Percentiles rank a stretch among this genome's conserved stretches.
Evolutionary conservation across 64 coral and sea anemone genomes (phyloP).

Genomic region (Stichodactyla helianthus): DNA sequence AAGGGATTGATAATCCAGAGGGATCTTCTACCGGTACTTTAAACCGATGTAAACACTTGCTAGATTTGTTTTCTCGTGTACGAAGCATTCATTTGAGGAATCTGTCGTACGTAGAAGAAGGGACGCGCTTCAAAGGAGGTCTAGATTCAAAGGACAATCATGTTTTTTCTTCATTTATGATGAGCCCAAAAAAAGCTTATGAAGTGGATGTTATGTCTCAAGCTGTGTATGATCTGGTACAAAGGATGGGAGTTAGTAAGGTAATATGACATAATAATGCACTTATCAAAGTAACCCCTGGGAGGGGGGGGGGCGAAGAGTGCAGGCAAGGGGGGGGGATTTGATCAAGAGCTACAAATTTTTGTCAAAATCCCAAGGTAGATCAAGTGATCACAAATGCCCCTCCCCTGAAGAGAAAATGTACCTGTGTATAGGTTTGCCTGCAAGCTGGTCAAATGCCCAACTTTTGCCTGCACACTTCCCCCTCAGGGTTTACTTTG

Average conservation of each 20-base stretch:
- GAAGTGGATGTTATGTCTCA: slow-evolving; percentile 54
- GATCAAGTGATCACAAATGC: too few species aligned
- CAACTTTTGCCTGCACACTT: too few species aligned
- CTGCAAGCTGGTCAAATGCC: too few species aligned
- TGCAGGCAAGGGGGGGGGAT: too few species aligned
- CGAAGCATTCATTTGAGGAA: slow-evolving; percentile 23
- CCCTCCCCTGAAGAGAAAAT: too few species aligned
- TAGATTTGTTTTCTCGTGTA: not conserved
- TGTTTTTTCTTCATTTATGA: slow-evolving; percentile 36
- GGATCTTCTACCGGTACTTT: not conserved
- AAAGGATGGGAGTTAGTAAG: slow-evolving; percentile 20
- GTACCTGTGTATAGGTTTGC: too few species aligned
- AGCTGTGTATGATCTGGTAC: slow-evolving; percentile 13
- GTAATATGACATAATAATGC: not conserved
- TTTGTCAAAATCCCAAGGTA: not conserved
- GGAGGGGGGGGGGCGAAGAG: too few species aligned
- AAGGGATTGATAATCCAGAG: not conserved
- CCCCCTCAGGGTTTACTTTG: too few species aligned
- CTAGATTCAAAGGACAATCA: not conserved
- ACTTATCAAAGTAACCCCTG: too few species aligned
- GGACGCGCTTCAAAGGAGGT: not conserved
- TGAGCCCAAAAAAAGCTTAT: slow-evolving; percentile 63
- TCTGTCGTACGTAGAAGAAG: slow-evolving; percentile 24
- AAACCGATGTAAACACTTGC: not conserved
- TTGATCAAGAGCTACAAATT: too few species aligned